Evolutionary conservation across 2,113 vertebrate genomes (phyloP).

Genomic region (Peromyscus polionotus): DNA sequence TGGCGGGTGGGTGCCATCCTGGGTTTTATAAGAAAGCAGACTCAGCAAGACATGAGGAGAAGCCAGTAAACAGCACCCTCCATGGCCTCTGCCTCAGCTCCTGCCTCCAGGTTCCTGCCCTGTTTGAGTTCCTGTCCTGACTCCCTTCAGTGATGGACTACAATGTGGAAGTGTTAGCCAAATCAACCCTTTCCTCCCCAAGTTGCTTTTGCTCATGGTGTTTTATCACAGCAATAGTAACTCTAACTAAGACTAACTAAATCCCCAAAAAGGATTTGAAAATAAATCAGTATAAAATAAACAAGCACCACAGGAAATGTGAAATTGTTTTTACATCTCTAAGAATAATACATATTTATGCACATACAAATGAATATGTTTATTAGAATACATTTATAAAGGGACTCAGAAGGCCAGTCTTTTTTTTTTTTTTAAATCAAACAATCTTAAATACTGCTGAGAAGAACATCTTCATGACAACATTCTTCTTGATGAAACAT

Average conservation of each 20-base stretch:
- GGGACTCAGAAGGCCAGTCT: slow-evolving; percentile 26
- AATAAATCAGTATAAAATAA: slow-evolving; percentile 16
- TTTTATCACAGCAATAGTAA: background rate
- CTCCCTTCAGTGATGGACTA: background rate
- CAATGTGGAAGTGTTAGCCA: fast-evolving
- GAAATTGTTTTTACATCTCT: slow-evolving; percentile 23
- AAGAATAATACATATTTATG: slow-evolving; percentile 34
- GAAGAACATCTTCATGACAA: slow-evolving; percentile 37
- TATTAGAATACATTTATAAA: slow-evolving; percentile 57
- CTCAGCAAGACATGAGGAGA: background rate
- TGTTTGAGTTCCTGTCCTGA: background rate
- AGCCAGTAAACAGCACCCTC: background rate
- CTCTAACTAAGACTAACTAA: background rate
- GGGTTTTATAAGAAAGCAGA: background rate
- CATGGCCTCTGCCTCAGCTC: background rate
- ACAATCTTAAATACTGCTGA: slow-evolving; percentile 37
- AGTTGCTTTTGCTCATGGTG: background rate
- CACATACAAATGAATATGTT: slow-evolving; percentile 50
- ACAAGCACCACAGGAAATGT: slow-evolving; percentile 35
- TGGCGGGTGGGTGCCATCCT: background rate
- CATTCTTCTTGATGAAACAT: slow-evolving; percentile 27
- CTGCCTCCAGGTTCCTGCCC: background rate
- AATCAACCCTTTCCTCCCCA: background rate
- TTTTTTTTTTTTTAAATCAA: slow-evolving; percentile 21
- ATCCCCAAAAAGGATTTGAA: background rate